Evolutionary conservation across 1,140 invertebrate genomes (phyloP).

Genomic region (Nylanderia fulva): DNA sequence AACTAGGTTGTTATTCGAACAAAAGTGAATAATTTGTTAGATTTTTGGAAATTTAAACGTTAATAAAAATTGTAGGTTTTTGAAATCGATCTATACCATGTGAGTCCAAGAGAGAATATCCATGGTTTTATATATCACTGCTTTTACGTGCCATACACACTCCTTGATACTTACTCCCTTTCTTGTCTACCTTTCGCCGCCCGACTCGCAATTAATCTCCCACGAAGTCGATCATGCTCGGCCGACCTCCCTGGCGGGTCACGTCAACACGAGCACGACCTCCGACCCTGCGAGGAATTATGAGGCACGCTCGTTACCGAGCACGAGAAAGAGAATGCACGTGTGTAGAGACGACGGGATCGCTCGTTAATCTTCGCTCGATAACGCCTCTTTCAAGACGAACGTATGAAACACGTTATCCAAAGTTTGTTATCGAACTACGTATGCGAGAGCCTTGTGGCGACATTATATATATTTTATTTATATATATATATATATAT

Average conservation of each 20-base stretch:
- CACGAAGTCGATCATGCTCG: constrained; percentile 59
- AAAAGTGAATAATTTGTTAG: neutral
- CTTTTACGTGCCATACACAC: neutral
- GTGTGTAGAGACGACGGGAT: constrained; percentile 40
- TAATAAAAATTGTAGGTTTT: neutral
- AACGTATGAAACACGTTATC: constrained; percentile 39
- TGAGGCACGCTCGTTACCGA: constrained; percentile 56
- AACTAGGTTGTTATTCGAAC: neutral
- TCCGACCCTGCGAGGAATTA: constrained; percentile 55
- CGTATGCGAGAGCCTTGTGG: neutral
- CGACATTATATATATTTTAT: no score
- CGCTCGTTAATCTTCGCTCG: constrained; percentile 56
- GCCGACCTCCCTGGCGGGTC: constrained; percentile 60
- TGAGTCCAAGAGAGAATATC: neutral
- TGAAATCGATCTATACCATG: neutral
- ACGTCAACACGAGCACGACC: constrained; percentile 65
- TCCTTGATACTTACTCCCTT: constrained; percentile 38
- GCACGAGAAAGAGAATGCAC: constrained; percentile 38
- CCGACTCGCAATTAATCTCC: constrained; percentile 55
- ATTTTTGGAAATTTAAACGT: neutral
- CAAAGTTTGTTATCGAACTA: constrained; percentile 7
- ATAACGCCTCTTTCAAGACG: constrained; percentile 49
- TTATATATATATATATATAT: no score
- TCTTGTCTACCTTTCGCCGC: constrained; percentile 39
- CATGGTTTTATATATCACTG: neutral